Conservation (phyloP, 2,113 vertebrate genomes). For the Phocoena phocoena region DNA sequence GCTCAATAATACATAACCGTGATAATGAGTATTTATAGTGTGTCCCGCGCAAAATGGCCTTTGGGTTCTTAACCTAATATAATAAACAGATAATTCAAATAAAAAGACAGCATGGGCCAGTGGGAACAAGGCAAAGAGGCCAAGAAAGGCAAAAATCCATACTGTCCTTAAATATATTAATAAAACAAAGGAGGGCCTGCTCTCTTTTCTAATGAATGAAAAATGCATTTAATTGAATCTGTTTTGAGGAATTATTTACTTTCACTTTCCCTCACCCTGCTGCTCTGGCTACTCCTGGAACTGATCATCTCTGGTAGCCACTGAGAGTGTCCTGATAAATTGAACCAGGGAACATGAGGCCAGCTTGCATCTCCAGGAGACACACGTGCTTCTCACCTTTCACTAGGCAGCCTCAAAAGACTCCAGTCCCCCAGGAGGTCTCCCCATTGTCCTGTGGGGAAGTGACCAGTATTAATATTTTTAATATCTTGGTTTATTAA, state of each 20-base stretch:
- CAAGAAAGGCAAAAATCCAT: constrained; percentile 77
- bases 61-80: constrained; percentile 75
- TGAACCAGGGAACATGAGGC: background rate
- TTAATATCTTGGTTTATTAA: background rate
- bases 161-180: constrained; percentile 69
- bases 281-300: constrained; percentile 26
- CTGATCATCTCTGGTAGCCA: constrained; percentile 32
- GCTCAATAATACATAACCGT: constrained; percentile 67
- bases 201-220: constrained; percentile 70
- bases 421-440: background rate
- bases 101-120: constrained; percentile 72
- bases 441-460: background rate
- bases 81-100: constrained; percentile 81
- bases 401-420: background rate
- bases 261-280: constrained; percentile 28
- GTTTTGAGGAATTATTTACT: constrained; percentile 71
- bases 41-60: constrained; percentile 70
- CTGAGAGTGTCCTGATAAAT: constrained; percentile 18
- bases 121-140: constrained; percentile 57
- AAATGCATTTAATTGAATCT: constrained; percentile 75
- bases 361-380: background rate
- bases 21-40: constrained; percentile 76
- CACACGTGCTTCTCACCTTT: background rate
- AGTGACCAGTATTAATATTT: background rate
- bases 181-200: constrained; percentile 64